These are phyloP conservation scores for Bradypus variegatus DNA, from an alignment of 2,797 vertebrate genomes.

Conservation along the genomic window DNA sequence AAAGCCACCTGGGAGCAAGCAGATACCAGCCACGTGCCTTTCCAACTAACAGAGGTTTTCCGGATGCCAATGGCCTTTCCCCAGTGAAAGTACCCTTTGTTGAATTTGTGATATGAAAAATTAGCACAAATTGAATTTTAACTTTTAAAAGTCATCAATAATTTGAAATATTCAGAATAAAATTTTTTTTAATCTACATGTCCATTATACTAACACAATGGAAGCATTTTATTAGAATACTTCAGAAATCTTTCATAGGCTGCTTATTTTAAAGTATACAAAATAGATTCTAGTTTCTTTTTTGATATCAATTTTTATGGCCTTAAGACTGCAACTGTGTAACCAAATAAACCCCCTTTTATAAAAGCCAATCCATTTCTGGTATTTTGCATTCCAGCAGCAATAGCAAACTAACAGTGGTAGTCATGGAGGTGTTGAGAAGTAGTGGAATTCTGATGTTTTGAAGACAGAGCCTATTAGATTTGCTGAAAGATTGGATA, in stretches of 20 bases:
- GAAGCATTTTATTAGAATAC: conserved; percentile 27
- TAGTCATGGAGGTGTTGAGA: background rate
- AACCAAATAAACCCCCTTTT: too few species aligned
- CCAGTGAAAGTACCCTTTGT: background rate
- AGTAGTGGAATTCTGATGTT: background rate
- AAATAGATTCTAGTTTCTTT: conserved; percentile 28
- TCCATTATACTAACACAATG: conserved; percentile 29
- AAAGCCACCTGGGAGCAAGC: too few species aligned
- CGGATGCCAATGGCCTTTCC: too few species aligned
- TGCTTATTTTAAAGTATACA: conserved; percentile 23
- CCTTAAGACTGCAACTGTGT: too few species aligned
- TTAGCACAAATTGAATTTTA: background rate
- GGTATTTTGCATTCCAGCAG: too few species aligned
- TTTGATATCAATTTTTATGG: conserved; percentile 1
- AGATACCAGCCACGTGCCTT: too few species aligned
- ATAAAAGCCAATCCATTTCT: too few species aligned
- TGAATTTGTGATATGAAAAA: background rate
- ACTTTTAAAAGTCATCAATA: conserved; percentile 33
- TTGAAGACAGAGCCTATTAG: background rate
- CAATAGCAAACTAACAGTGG: too few species aligned
- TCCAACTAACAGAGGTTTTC: too few species aligned
- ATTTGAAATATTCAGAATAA: conserved; percentile 16
- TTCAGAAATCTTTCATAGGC: conserved; percentile 8
- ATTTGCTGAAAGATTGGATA: background rate
- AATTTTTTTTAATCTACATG: background rate